phyloP scores from a whole-genome alignment of 2,797 vertebrate genomes.

The Sebastes steindachneri region DNA sequence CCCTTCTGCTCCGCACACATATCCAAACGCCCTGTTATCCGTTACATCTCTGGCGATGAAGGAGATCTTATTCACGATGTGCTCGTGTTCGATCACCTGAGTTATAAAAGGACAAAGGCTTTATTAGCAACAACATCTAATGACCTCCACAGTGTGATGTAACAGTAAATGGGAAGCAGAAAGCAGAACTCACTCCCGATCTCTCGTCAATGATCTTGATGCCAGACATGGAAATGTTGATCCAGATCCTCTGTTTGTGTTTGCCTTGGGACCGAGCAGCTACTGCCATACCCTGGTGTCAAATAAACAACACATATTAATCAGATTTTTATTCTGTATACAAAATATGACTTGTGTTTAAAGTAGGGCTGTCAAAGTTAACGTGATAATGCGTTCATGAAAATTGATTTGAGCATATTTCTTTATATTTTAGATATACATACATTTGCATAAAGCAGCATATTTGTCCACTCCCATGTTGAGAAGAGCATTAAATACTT shows the following conservation, averaged over 20 bases:
- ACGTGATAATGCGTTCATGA: too few relatives aligned
- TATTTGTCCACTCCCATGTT: too few relatives aligned
- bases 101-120: background rate
- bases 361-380: too few relatives aligned
- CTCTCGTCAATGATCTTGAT: constrained; percentile 97
- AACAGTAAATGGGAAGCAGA: background rate
- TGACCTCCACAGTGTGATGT: background rate
- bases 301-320: background rate
- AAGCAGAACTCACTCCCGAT: constrained; percentile 88
- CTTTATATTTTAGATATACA: too few relatives aligned
- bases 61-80: constrained; percentile 95
- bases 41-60: constrained; percentile 98
- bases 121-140: background rate
- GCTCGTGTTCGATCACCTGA: constrained; percentile 97
- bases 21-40: constrained; percentile 96
- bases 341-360: background rate
- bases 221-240: constrained; percentile 94
- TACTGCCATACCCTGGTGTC: constrained; percentile 90
- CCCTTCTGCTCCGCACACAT: constrained; percentile 95
- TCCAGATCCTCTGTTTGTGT: constrained; percentile 96
- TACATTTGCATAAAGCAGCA: too few relatives aligned
- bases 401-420: too few relatives aligned
- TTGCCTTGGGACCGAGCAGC: constrained; percentile 97
- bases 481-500: too few relatives aligned
- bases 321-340: background rate